Conservation (phyloP, 1,140 invertebrate genomes). For the Paraescarpia echinospica region DNA sequence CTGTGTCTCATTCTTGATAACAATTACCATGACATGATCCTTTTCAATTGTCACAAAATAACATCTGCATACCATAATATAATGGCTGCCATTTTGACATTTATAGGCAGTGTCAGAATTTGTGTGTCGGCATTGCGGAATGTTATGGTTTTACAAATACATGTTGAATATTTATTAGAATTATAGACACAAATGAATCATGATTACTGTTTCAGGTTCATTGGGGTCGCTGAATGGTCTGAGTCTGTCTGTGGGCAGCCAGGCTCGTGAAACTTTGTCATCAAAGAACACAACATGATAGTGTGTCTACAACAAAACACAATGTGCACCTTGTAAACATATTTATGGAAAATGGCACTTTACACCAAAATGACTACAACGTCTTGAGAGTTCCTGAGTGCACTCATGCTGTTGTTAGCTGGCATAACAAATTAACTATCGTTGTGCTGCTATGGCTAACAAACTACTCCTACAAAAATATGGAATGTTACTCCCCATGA, state of each 20-base stretch:
- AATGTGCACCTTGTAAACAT: background rate
- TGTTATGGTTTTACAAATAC: too few relatives aligned
- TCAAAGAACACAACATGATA: conserved; percentile 69
- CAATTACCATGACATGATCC: too few relatives aligned
- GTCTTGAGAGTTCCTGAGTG: background rate
- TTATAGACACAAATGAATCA: background rate
- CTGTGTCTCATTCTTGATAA: too few relatives aligned
- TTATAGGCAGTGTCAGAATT: too few relatives aligned
- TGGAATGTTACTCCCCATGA: too few relatives aligned
- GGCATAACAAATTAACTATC: too few relatives aligned
- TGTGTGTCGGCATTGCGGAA: too few relatives aligned
- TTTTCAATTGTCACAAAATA: too few relatives aligned
- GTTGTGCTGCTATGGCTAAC: too few relatives aligned
- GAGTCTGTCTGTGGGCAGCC: conserved; percentile 55
- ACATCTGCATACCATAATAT: background rate
- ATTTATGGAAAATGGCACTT: background rate
- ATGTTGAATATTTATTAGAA: background rate
- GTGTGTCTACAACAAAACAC: conserved; percentile 59
- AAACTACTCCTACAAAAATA: too few relatives aligned
- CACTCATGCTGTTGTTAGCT: background rate
- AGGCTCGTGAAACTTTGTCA: conserved; percentile 59
- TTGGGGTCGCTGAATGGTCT: conserved; percentile 32
- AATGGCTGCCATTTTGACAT: too few relatives aligned
- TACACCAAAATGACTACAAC: background rate
- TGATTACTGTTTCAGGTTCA: background rate